Percentiles rank a stretch among this genome's conserved stretches.
phyloP scores from a whole-genome alignment of 2,888 invertebrate genomes.

The Rhopalosiphum nymphaeae region DNA sequence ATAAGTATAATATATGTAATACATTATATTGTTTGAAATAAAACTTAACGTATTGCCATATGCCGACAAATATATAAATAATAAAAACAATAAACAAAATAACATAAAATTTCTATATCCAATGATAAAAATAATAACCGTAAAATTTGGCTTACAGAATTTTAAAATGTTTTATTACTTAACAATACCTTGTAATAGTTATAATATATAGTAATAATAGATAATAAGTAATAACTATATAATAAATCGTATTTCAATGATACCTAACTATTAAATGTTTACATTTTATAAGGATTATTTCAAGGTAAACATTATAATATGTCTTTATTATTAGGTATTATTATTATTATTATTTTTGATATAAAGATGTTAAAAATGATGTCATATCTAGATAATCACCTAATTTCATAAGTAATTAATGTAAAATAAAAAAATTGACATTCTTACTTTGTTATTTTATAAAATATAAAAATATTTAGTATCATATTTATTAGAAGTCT shows the following conservation, averaged over 20 bases:
- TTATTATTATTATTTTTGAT: neutral
- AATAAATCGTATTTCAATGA: conserved; percentile 44
- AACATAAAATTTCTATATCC: conserved; percentile 8
- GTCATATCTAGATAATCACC: neutral
- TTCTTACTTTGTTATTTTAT: conserved; percentile 20
- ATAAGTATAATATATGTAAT: neutral
- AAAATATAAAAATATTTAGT: conserved; percentile 13
- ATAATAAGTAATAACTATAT: conserved; percentile 36
- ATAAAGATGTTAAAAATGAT: neutral
- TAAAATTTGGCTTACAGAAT: conserved; percentile 21
- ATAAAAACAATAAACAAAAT: conserved; percentile 24
- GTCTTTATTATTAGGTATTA: too few species aligned
- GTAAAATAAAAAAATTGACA: conserved; percentile 19
- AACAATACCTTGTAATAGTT: conserved; percentile 44
- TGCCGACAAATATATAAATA: neutral
- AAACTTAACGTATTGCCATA: neutral
- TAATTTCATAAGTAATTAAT: neutral
- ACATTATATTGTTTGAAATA: neutral
- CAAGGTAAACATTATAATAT: conserved; percentile 16
- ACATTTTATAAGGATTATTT: conserved; percentile 19
- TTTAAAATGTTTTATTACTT: conserved; percentile 43
- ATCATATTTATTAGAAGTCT: neutral
- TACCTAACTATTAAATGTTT: neutral
- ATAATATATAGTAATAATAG: conserved; percentile 17
- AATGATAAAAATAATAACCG: conserved; percentile 25